Evolutionary conservation across 2,113 vertebrate genomes (phyloP), one percentile per base, ranked within the genome.

Genomic region (Hystrix brachyura): DNA sequence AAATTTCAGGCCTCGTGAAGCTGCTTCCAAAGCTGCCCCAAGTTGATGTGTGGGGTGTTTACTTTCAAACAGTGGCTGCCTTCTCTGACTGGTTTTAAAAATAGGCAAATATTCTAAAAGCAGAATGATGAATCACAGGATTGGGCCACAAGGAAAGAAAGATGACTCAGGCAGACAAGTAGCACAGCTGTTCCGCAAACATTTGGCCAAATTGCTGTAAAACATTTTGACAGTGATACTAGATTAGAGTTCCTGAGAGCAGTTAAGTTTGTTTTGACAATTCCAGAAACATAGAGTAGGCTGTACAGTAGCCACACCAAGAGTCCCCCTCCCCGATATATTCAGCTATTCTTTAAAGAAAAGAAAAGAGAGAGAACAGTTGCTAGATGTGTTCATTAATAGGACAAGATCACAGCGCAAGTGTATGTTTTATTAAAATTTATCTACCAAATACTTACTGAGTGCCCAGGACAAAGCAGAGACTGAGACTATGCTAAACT

Each of bases 91-190:
- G 95, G 97, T 98, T 99, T 99, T 99, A 99, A 99, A 99, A 99
- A 99, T 99, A 99, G 99, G 98, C 97, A 97, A 98, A 99, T 98
- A 98, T 98, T 99, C 99, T 99, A 99, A 99, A 99, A 99, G 98
- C 98, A 98, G 99, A 99, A 98, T 96, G 98, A 99, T 99, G 99
- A 99, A 99, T 99, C 99, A 99, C 98, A 98, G 97, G 98, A 98
- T 97, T 98, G 96, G 91, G 97, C 98, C 98, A 99, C 99, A 99
- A 99, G 96, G 97, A 98, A 99, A 98, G 97, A 96, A 91, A 98
- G 98, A 98, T 98, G 99, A 99, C 98, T 98, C 99, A 98, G 98
- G 98, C 97, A 85, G 98, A 98, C 98, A 95, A 98, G 98, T 95
- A 97, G 98, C 98, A 99, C 99, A 99, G 99, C 99, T 99, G 99